Base-by-base conservation (phyloP, 2,888 invertebrate species). In the Amiota mariae region DNA sequence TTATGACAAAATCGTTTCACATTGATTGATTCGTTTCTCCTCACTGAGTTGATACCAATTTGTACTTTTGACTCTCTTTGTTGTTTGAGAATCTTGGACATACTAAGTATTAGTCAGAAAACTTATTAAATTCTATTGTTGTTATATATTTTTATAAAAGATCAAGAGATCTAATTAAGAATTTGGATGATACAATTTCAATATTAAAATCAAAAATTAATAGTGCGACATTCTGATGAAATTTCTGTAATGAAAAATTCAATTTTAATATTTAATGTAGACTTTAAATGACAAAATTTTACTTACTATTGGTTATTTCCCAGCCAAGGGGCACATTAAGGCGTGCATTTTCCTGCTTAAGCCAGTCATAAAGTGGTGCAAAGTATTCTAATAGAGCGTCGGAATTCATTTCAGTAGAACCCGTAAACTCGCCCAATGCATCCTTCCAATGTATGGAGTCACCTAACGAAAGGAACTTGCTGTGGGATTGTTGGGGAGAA, bases 381-480 rank as follows among this genome's bases (percentile, higher is more conserved):
- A 96, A 97, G 90, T 95, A 96, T 87, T 96, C 95, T 76, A 96
- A 87, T 0, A 97, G 90, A 0, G 95, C 94, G 57, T 93, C 91
- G 0, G 95, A 94, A 81, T 94, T 92, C 94, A 97, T 95, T 80
- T 92, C 91, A 81, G 94, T 90, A 84, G 93, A 93, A 0, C 96
- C 96, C 0, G 96, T 96, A n/a, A 97, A 91, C 11, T 91, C 92
- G 87, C 95, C 92, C 92, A 98, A 92, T 13, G 95, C 95, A 75
- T 96, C 95, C 18, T 93, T 93, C 95, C 96, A 96, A 2, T 94
- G 94, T 78, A 91, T 92, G 0, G 95, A 94, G 0, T 92, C 92
- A 4, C 95, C 95, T 90, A 94, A 90, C 78, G 92, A 91, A 15
- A 94, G 89, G 92, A 94, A 93, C 24, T 24, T 24, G 24, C 24